These are phyloP conservation scores for Machimus atricapillus DNA, from an alignment of 2,888 invertebrate species.

Conservation along the genomic window DNA sequence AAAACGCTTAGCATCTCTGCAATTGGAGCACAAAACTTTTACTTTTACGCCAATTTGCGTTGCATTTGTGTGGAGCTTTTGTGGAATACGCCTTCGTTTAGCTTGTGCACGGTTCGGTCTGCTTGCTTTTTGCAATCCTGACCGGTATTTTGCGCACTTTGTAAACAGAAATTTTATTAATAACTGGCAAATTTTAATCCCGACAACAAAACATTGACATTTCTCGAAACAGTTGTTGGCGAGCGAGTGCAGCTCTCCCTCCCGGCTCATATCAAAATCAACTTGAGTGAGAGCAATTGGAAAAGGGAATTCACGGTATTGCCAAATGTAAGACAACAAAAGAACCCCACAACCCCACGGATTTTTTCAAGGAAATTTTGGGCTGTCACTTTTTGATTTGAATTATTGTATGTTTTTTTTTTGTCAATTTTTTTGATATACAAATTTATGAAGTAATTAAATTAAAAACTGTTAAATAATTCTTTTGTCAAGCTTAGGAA, in stretches of 20 bases:
- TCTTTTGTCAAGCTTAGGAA: too few relatives aligned
- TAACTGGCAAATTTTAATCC: neutral
- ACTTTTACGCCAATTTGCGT: neutral
- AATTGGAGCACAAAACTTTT: neutral
- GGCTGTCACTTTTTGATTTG: too few relatives aligned
- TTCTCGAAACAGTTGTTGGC: neutral
- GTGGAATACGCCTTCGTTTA: neutral
- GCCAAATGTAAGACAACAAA: neutral
- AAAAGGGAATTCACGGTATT: neutral
- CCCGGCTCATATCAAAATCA: neutral
- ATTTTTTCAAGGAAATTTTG: neutral
- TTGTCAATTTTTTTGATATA: too few relatives aligned
- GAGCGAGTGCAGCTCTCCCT: neutral
- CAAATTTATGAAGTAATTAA: too few relatives aligned
- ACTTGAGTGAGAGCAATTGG: neutral
- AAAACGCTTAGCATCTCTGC: conserved; percentile 7
- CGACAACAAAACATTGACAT: neutral
- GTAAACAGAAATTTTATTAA: conserved; percentile 8
- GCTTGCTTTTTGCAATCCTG: neutral
- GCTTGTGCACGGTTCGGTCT: neutral
- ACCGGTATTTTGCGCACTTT: neutral
- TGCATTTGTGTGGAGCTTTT: neutral
- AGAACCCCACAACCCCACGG: neutral
- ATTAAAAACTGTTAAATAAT: too few relatives aligned
- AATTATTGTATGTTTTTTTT: too few relatives aligned